Conservation (phyloP, 2,888 invertebrate species). For the Apodemia zela region DNA sequence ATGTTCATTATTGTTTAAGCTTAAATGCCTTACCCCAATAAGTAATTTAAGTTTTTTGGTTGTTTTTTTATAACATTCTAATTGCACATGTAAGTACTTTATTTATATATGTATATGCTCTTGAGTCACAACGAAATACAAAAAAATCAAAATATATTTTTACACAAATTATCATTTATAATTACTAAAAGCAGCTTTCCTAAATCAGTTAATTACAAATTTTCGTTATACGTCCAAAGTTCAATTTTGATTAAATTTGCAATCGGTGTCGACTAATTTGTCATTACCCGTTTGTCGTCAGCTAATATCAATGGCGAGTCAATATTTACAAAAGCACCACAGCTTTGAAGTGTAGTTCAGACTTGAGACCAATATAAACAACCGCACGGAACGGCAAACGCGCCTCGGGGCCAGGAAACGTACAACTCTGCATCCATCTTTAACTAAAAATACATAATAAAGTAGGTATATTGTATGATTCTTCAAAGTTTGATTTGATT, state of each 20-base stretch:
- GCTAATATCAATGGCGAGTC: constrained; percentile 32
- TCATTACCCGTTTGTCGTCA: constrained; percentile 12
- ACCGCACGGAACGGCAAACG: constrained; percentile 1
- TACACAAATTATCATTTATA: too few relatives aligned
- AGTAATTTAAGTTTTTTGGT: too few relatives aligned
- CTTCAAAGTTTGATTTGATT: too few relatives aligned
- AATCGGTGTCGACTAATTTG: constrained; percentile 4
- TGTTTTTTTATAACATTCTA: too few relatives aligned
- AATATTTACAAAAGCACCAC: constrained; percentile 37
- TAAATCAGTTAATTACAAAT: neutral
- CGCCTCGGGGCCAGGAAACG: neutral
- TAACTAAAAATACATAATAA: neutral
- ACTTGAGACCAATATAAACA: constrained; percentile 33
- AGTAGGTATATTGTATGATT: too few relatives aligned
- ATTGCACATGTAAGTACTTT: too few relatives aligned
- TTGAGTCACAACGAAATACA: too few relatives aligned
- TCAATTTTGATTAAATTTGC: neutral
- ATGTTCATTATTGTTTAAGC: too few relatives aligned
- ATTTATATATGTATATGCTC: too few relatives aligned
- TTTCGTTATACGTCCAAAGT: neutral
- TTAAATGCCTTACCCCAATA: too few relatives aligned
- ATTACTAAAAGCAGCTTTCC: too few relatives aligned
- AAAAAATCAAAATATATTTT: too few relatives aligned
- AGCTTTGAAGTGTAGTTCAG: constrained; percentile 32
- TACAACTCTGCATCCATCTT: neutral